phyloP scores from a whole-genome alignment of 2,113 vertebrate species.

The Microtus richardsoni region DNA sequence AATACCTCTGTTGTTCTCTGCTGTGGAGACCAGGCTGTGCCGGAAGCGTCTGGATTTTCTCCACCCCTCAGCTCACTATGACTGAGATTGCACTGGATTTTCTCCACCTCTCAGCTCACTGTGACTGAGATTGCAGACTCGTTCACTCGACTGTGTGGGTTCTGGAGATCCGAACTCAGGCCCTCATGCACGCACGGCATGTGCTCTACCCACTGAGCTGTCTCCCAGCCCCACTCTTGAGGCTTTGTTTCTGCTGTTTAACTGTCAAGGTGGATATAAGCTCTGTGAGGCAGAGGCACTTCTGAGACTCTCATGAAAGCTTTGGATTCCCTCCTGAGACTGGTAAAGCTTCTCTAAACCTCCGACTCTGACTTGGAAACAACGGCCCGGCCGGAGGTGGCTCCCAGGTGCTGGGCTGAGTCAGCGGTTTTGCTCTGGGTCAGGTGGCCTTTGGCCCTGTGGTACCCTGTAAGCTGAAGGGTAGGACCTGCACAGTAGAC shows the following conservation, averaged over 20 bases:
- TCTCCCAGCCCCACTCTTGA: neutral
- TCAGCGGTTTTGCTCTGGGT: neutral
- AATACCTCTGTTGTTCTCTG: neutral
- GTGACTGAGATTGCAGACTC: neutral
- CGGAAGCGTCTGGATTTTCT: neutral
- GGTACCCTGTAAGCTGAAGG: neutral
- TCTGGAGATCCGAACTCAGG: neutral
- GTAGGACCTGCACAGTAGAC: neutral
- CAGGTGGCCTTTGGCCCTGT: neutral
- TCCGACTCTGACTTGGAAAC: neutral
- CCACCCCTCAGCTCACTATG: neutral
- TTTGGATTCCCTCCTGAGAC: neutral
- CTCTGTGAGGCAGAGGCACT: neutral
- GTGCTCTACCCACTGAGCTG: too few relatives aligned
- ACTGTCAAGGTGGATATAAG: neutral
- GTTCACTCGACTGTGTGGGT: neutral
- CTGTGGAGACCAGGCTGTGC: neutral
- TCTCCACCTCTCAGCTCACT: neutral
- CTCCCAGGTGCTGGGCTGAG: neutral
- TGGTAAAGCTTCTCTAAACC: neutral
- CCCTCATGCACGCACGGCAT: neutral
- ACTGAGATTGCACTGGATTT: too few relatives aligned
- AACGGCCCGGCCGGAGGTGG: neutral
- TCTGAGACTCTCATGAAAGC: conserved; percentile 10
- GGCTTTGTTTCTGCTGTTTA: neutral